These are phyloP conservation scores for Paramisgurnus dabryanus DNA, from an alignment of 2,113 vertebrate species.

Conservation along the genomic window DNA sequence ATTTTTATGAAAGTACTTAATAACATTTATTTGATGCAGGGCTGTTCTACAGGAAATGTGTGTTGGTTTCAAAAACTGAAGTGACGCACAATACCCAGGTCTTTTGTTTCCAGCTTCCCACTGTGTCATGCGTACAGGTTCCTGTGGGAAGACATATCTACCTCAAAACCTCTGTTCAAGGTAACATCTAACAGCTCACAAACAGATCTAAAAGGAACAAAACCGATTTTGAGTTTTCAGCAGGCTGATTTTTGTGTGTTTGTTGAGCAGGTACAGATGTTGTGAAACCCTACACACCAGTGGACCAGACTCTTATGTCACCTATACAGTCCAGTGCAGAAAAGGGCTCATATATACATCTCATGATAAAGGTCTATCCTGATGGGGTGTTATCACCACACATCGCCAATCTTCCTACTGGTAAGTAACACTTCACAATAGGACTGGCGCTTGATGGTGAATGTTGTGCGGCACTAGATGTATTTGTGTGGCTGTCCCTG, in stretches of 20 bases:
- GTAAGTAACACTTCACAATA: slow-evolving; percentile 67
- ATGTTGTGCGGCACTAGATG: neutral
- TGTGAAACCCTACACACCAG: slow-evolving; percentile 91
- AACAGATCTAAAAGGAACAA: neutral
- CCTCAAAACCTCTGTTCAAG: slow-evolving; percentile 84
- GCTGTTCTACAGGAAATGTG: slow-evolving; percentile 84
- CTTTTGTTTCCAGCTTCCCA: slow-evolving; percentile 81
- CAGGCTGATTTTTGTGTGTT: slow-evolving; percentile 6
- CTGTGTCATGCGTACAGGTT: slow-evolving; percentile 78
- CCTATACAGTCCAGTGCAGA: slow-evolving; percentile 59
- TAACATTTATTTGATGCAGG: slow-evolving; percentile 64
- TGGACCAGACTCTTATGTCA: slow-evolving; percentile 75
- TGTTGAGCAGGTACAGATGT: slow-evolving; percentile 79
- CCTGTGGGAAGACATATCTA: slow-evolving; percentile 89
- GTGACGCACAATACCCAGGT: slow-evolving; percentile 86
- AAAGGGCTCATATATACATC: slow-evolving; percentile 74
- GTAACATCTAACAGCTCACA: slow-evolving; percentile 63
- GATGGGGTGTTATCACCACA: slow-evolving; percentile 82
- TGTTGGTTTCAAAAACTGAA: slow-evolving; percentile 81
- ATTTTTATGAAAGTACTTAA: neutral
- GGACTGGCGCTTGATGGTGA: neutral
- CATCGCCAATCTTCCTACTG: slow-evolving; percentile 80
- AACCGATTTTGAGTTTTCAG: neutral
- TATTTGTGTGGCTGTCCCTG: too few species aligned
- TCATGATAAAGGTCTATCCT: slow-evolving; percentile 94